Evolutionary conservation across 2,113 vertebrate species (phyloP).

Genomic region (Saccopteryx leptura): DNA sequence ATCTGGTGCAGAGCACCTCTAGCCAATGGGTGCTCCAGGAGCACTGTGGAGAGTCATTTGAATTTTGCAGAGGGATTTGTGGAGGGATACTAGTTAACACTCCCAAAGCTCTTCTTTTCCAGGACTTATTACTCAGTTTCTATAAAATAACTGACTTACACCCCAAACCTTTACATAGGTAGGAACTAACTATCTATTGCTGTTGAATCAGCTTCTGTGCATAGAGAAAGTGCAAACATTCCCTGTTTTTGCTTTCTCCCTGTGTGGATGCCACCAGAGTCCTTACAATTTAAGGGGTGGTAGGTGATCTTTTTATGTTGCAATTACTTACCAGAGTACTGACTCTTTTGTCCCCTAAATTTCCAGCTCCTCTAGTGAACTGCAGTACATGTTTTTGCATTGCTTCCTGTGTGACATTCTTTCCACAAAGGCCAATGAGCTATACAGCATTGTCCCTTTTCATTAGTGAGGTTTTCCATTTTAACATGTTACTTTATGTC

Average conservation of each 20-base stretch:
- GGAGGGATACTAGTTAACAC: neutral
- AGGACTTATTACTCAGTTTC: conserved; percentile 18
- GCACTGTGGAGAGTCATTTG: neutral
- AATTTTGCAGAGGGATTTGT: neutral
- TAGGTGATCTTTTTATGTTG: conserved; percentile 18
- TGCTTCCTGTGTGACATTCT: conserved; percentile 68
- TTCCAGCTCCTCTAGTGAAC: neutral
- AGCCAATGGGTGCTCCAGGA: neutral
- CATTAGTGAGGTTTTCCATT: conserved; percentile 78
- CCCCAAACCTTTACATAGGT: neutral
- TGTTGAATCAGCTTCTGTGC: neutral
- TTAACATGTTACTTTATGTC: conserved; percentile 84
- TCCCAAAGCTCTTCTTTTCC: neutral
- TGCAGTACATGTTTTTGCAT: conserved; percentile 38
- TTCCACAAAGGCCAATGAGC: conserved; percentile 70
- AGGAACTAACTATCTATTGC: neutral
- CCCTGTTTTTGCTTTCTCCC: neutral
- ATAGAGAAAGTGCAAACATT: neutral
- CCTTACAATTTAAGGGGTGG: neutral
- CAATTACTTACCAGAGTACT: conserved; percentile 21
- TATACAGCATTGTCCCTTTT: conserved; percentile 71
- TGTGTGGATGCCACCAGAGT: neutral
- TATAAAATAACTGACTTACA: conserved; percentile 46
- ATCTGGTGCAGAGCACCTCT: neutral
- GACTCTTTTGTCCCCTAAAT: conserved; percentile 11